phyloP scores from a whole-genome alignment of 2,888 invertebrate species.

The Tortrix viridana region DNA sequence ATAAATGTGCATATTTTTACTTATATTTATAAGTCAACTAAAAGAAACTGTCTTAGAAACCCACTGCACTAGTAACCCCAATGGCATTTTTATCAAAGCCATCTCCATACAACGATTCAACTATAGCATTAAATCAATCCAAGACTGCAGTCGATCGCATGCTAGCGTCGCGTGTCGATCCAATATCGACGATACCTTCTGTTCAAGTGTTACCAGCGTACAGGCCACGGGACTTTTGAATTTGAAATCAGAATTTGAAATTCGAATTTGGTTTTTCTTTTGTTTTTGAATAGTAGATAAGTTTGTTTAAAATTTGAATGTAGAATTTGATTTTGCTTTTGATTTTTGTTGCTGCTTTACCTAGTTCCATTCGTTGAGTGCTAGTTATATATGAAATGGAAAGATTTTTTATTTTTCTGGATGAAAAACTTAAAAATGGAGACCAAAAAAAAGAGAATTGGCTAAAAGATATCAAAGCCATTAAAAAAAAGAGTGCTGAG shows the following conservation, averaged over 20 bases:
- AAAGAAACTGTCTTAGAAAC: too few species aligned
- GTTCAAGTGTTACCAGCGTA: constrained; percentile 24
- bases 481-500: too few species aligned
- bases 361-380: too few species aligned
- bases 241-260: not conserved
- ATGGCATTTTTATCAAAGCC: constrained; percentile 24
- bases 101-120: constrained; percentile 35
- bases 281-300: not conserved
- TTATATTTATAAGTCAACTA: too few species aligned
- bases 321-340: not conserved
- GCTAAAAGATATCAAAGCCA: too few species aligned
- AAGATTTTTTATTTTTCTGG: too few species aligned
- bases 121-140: constrained; percentile 58
- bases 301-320: not conserved
- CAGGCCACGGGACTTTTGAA: constrained; percentile 21
- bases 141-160: constrained; percentile 54
- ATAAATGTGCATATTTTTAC: too few species aligned
- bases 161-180: constrained; percentile 52
- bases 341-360: not conserved
- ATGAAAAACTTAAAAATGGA: too few species aligned
- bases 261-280: not conserved
- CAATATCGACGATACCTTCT: constrained; percentile 45
- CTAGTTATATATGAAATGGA: too few species aligned
- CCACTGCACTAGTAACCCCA: not conserved
- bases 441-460: too few species aligned